phyloP scores from a whole-genome alignment of 2,888 invertebrate genomes.

The Lymantria dispar region DNA sequence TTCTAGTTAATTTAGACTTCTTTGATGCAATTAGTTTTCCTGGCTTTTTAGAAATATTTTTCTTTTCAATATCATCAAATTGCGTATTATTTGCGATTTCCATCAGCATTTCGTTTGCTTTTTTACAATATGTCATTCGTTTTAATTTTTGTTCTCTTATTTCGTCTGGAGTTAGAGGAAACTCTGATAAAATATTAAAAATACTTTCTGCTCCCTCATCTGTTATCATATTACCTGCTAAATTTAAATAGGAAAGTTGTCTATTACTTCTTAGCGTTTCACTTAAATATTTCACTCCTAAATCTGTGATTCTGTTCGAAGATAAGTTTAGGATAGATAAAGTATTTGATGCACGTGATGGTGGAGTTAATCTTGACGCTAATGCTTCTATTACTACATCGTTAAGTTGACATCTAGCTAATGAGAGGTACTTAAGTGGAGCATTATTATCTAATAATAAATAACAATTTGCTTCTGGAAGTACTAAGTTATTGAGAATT shows the following conservation, averaged over 20 bases:
- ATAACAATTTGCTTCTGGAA: constrained; percentile 38
- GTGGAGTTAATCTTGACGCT: constrained; percentile 29
- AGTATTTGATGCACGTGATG: constrained; percentile 37
- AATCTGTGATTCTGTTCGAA: constrained; percentile 56
- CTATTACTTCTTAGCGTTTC: constrained; percentile 56
- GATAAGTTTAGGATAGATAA: constrained; percentile 54
- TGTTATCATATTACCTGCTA: constrained; percentile 52
- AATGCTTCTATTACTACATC: constrained; percentile 44
- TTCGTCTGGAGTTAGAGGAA: constrained; percentile 39
- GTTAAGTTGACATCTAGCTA: constrained; percentile 48
- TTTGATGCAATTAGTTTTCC: not conserved
- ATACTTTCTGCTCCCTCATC: constrained; percentile 49
- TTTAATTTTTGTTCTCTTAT: constrained; percentile 28
- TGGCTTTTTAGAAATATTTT: not conserved
- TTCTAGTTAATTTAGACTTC: constrained; percentile 11
- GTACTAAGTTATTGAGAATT: constrained; percentile 1
- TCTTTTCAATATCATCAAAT: not conserved
- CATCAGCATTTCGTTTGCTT: constrained; percentile 24
- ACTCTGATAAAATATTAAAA: constrained; percentile 28
- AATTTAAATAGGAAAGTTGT: constrained; percentile 57
- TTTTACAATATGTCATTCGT: constrained; percentile 37
- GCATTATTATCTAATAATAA: constrained; percentile 36
- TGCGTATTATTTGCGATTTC: not conserved
- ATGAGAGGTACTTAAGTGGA: constrained; percentile 40
- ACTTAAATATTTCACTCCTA: constrained; percentile 47